phyloP scores from a whole-genome alignment of 1,140 invertebrate species.

The Pseudomyrmex cubaensis region DNA sequence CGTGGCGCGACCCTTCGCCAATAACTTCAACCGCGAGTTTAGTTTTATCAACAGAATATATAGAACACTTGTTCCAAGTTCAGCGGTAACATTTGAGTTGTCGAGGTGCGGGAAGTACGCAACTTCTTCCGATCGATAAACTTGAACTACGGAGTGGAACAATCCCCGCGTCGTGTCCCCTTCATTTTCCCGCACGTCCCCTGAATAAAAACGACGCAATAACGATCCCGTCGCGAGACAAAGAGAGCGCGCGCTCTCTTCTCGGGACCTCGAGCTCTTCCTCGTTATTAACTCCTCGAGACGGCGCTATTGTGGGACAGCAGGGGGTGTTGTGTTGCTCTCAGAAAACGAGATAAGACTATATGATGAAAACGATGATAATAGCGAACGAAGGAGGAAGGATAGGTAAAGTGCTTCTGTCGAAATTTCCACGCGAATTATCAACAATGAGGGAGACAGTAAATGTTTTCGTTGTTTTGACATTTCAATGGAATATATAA shows the following conservation, averaged over 20 bases:
- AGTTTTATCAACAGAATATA: too few species aligned
- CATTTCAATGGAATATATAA: too few species aligned
- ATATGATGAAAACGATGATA: neutral
- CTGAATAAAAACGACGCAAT: slow-evolving; percentile 37
- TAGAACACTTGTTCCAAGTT: too few species aligned
- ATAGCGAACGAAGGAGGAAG: slow-evolving; percentile 71
- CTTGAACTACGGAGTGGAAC: neutral
- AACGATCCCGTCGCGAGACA: slow-evolving; percentile 37
- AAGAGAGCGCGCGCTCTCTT: slow-evolving; percentile 1
- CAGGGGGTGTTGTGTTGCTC: neutral
- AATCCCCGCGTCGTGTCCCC: neutral
- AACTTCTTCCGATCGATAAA: too few species aligned
- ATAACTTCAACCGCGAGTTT: too few species aligned
- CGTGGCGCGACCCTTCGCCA: too few species aligned
- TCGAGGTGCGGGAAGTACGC: too few species aligned
- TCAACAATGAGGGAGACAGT: neutral
- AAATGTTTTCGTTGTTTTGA: too few species aligned
- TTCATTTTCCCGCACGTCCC: neutral
- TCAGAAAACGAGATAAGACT: slow-evolving; percentile 20
- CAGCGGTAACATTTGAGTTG: too few species aligned
- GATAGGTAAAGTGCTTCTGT: neutral
- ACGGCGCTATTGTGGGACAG: neutral
- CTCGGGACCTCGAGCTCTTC: slow-evolving; percentile 6
- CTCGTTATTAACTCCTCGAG: slow-evolving; percentile 45
- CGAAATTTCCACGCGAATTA: neutral